These are phyloP conservation scores for Salvelinus alpinus DNA, from an alignment of 2,113 vertebrate genomes.

Conservation along the genomic window DNA sequence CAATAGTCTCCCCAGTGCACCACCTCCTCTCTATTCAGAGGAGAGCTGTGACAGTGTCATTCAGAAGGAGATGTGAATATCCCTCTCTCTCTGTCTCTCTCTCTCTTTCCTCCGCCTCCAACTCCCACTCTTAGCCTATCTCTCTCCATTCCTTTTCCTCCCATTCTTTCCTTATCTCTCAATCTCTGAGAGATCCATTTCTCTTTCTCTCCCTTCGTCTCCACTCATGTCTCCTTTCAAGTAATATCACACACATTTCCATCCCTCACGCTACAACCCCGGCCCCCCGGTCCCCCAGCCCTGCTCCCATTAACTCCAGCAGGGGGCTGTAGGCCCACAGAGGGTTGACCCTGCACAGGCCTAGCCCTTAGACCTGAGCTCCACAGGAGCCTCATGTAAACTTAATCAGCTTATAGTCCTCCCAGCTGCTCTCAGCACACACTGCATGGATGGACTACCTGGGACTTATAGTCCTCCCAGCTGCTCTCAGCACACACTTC, in stretches of 20 bases:
- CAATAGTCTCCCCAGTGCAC: conserved; percentile 18
- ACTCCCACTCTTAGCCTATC: neutral
- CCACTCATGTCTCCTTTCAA: neutral
- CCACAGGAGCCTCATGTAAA: conserved; percentile 47
- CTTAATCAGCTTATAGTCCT: conserved; percentile 65
- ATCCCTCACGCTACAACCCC: conserved; percentile 1
- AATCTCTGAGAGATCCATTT: neutral
- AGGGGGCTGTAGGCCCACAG: neutral
- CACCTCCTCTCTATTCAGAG: neutral
- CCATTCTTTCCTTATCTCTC: neutral
- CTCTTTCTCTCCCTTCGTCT: neutral
- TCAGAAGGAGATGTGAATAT: neutral
- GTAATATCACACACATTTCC: neutral
- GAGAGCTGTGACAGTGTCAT: neutral
- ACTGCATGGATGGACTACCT: conserved; percentile 18
- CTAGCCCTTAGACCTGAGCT: conserved; percentile 26
- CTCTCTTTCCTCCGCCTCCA: too few relatives aligned
- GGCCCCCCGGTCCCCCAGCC: neutral
- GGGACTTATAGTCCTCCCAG: neutral
- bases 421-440: conserved; percentile 31
- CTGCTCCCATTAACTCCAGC: neutral
- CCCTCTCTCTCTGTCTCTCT: neutral
- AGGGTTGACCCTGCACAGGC: conserved; percentile 8
- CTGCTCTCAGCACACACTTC: too few relatives aligned
- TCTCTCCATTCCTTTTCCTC: neutral